Evolutionary conservation across 2,797 vertebrate species (phyloP).

Genomic region (Caiman crocodilus): DNA sequence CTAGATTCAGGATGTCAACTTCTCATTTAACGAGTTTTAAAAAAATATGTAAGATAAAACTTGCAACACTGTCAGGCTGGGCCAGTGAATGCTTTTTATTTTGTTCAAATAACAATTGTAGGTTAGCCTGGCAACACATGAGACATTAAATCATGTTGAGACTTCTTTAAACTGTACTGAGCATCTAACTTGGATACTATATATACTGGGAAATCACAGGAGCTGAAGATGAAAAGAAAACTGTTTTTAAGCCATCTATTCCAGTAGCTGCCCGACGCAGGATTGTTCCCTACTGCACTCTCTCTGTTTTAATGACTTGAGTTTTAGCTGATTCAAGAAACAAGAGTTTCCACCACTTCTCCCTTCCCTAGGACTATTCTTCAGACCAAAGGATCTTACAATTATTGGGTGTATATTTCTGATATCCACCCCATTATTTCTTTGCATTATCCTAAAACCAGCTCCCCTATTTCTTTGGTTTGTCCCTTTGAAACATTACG

Average conservation of each 20-base stretch:
- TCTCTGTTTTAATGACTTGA: neutral
- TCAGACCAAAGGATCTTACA: neutral
- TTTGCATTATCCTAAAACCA: neutral
- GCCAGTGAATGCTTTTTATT: constrained; percentile 47
- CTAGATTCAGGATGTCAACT: constrained; percentile 26
- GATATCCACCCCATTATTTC: neutral
- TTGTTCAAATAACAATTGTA: constrained; percentile 61
- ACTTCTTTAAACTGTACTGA: neutral
- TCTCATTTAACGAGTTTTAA: constrained; percentile 54
- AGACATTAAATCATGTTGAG: constrained; percentile 15
- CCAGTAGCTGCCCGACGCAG: neutral
- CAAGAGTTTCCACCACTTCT: neutral
- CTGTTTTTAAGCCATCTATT: neutral
- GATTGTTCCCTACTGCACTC: neutral
- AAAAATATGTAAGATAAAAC: constrained; percentile 29
- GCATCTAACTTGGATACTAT: constrained; percentile 1
- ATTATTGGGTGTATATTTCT: constrained; percentile 7
- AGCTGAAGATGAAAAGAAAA: neutral
- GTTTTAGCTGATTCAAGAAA: neutral
- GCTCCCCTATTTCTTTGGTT: neutral
- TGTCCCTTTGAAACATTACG: constrained; percentile 5
- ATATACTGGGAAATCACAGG: constrained; percentile 4
- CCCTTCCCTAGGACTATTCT: neutral
- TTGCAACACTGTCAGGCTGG: neutral
- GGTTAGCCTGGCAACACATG: constrained; percentile 39